Base-by-base conservation (phyloP, 2,113 vertebrate species). In the Gallinago jamesoni region DNA sequence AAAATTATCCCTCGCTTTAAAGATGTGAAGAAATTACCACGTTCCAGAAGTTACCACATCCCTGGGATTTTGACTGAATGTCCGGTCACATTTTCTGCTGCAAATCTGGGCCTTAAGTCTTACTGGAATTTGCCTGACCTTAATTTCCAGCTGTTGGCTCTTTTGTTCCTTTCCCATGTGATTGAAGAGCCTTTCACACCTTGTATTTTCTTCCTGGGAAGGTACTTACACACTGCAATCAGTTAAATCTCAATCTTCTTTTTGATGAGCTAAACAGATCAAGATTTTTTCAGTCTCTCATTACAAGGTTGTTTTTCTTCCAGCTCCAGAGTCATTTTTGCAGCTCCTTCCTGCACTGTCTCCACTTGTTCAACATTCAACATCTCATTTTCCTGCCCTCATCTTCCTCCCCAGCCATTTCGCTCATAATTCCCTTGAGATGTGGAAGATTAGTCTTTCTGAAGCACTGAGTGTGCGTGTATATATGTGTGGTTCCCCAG, bases 191-290 rank as follows among this genome's bases (percentile, higher is more conserved):
- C 64, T 94, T 96, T 97, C 30, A 4, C 92, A 95, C 95, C 95
- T 92, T 96, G 48, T 81, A 86, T 92, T 93, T 96, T 97, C 64
- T 78, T 93, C 73, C 94, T 89, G 88, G 79, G 92, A 94, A 94
- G 90, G 83, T 90, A 89, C 92, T 96, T 90, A 75, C 39, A 84
- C 30, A 57, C 60, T 84, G 90, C 92, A 90, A 96, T 94, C 88
- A 90, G 92, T 92, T 95, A 93, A 86, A 95, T 93, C 86, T 96
- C 95, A 84, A 31, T 90, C 88, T 89, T 84, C 64, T 94, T 94
- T 96, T 89, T 95, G 93, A 96, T 93, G 96, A 96, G 79, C 72
- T 93, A 94, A 96, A 89, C 94, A 96, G 95, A 94, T 76, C 53
- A 91, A 91, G 84, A 89, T 78, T 93, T 93, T 93, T 94, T 95